Conservation (phyloP, 2,797 vertebrate species). For the Cetoscarus ocellatus region DNA sequence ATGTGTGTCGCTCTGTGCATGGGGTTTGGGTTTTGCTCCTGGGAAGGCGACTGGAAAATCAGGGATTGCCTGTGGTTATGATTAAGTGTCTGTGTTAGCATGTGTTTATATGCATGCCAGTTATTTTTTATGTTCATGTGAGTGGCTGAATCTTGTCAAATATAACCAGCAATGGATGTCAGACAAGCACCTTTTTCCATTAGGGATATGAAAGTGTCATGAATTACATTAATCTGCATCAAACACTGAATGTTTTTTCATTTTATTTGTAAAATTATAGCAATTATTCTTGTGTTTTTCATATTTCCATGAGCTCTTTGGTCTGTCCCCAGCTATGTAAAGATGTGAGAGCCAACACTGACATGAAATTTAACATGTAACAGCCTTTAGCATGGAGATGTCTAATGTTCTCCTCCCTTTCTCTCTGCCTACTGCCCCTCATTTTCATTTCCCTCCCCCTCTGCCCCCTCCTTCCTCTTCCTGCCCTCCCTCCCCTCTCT, state of each 20-base stretch:
- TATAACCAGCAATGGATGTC: constrained; percentile 7
- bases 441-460: constrained; percentile 58
- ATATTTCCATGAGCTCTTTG: constrained; percentile 27
- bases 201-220: constrained; percentile 1
- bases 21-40: constrained; percentile 40
- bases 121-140: constrained; percentile 29
- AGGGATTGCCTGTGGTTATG: constrained; percentile 67
- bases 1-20: constrained; percentile 1
- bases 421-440: constrained; percentile 65
- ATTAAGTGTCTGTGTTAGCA: constrained; percentile 27
- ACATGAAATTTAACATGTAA: constrained; percentile 52
- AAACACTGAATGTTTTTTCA: constrained; percentile 17
- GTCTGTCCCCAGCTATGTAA: constrained; percentile 22
- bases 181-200: constrained; percentile 7
- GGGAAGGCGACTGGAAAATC: constrained; percentile 56
- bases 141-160: constrained; percentile 11
- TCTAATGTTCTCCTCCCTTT: constrained; percentile 63
- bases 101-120: constrained; percentile 12
- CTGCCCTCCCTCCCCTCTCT: constrained; percentile 43
- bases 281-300: constrained; percentile 21
- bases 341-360: constrained; percentile 33
- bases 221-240: constrained; percentile 28
- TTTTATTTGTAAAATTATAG: constrained; percentile 23
- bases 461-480: constrained; percentile 31
- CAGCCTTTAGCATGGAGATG: constrained; percentile 57